phyloP scores from a whole-genome alignment of 2,888 invertebrate species.

The Scaptomyza polygonia region DNA sequence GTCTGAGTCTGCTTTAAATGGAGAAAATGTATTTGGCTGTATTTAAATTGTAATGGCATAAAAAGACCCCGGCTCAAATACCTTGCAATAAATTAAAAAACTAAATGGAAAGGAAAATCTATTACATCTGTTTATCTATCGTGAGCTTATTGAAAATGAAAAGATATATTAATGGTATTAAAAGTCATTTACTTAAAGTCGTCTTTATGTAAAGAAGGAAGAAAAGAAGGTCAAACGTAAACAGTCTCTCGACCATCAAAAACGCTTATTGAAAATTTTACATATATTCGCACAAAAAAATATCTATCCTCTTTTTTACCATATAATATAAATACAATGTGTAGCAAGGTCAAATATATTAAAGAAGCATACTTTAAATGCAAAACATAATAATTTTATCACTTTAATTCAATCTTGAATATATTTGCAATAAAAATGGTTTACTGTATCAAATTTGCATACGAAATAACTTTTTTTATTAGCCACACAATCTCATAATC shows the following conservation, averaged over 20 bases:
- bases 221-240: too few species aligned
- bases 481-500: slow-evolving; percentile 7
- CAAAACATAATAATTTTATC: slow-evolving; percentile 1
- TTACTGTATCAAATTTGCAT: slow-evolving; percentile 7
- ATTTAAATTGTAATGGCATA: not conserved
- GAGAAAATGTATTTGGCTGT: not conserved
- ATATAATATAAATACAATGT: too few species aligned
- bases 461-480: slow-evolving; percentile 7
- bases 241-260: too few species aligned
- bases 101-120: not conserved
- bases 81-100: slow-evolving; percentile 10
- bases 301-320: too few species aligned
- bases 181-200: not conserved
- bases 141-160: not conserved
- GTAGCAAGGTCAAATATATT: not conserved
- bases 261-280: too few species aligned
- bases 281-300: too few species aligned
- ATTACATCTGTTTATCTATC: not conserved
- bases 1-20: not conserved
- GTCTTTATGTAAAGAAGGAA: too few species aligned
- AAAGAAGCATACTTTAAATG: not conserved
- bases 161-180: slow-evolving; percentile 2
- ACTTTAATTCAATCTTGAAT: slow-evolving; percentile 1
- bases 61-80: not conserved
- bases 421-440: not conserved